Evolutionary conservation across 2,888 invertebrate genomes (phyloP).

Genomic region (Odontothrips loti): DNA sequence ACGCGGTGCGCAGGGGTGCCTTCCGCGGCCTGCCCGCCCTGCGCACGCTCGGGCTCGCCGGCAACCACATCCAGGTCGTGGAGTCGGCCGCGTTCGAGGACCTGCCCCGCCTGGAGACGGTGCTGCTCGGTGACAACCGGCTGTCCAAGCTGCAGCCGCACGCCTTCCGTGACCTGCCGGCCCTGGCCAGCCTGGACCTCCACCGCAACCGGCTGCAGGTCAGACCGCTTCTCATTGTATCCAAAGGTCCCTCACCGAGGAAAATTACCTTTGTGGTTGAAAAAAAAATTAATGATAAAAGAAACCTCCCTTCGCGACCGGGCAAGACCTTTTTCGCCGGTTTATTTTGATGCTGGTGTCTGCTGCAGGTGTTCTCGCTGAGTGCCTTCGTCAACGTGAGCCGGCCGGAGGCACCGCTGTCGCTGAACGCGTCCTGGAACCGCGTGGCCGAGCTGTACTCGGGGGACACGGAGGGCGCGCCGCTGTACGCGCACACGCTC

Average conservation of each 20-base stretch:
- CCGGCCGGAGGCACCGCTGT: slow-evolving; percentile 35
- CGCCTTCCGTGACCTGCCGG: slow-evolving; percentile 71
- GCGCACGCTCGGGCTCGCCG: slow-evolving; percentile 71
- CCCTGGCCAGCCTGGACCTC: slow-evolving; percentile 71
- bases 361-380: slow-evolving; percentile 56
- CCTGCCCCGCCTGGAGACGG: slow-evolving; percentile 71
- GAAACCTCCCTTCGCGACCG: no score
- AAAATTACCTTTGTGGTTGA: no score
- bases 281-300: no score
- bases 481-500: slow-evolving; percentile 58
- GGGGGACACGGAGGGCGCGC: slow-evolving; percentile 46
- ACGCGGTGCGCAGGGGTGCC: slow-evolving; percentile 61
- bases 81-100: slow-evolving; percentile 69
- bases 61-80: slow-evolving; percentile 69
- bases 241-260: no score
- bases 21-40: slow-evolving; percentile 69
- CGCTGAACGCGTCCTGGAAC: slow-evolving; percentile 53
- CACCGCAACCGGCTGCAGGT: slow-evolving; percentile 67
- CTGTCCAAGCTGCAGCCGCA: slow-evolving; percentile 66
- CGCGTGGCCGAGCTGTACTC: slow-evolving; percentile 51
- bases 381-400: slow-evolving; percentile 64
- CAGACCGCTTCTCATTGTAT: no score
- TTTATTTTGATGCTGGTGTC: no score
- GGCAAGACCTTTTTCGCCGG: no score
- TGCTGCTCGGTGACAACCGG: slow-evolving; percentile 79